Evolutionary conservation across 2,888 invertebrate species (phyloP).

Genomic region (Ephialtes manifestator): DNA sequence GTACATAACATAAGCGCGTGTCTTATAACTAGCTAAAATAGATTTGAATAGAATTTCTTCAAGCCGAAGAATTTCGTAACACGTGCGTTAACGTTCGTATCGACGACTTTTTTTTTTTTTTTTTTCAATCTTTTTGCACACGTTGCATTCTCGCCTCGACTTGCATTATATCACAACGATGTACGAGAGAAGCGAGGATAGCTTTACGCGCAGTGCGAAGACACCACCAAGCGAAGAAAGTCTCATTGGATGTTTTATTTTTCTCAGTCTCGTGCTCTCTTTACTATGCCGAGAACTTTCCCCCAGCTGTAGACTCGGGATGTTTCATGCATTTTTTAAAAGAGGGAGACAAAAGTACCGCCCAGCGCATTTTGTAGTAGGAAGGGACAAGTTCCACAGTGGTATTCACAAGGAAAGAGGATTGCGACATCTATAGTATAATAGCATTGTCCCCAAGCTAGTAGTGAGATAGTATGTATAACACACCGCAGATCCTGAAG

Average conservation of each 20-base stretch:
- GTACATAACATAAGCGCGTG: too few relatives aligned
- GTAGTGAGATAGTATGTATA: background rate
- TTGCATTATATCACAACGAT: background rate
- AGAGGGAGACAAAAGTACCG: constrained; percentile 9
- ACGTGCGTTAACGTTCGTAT: background rate
- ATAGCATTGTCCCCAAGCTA: background rate
- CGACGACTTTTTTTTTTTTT: background rate
- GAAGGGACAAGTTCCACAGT: constrained; percentile 2
- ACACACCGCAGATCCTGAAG: background rate
- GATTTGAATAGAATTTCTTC: background rate
- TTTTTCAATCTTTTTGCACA: background rate
- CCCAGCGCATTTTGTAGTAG: constrained; percentile 16
- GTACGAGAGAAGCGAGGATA: background rate
- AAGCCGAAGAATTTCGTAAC: background rate
- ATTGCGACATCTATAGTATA: background rate
- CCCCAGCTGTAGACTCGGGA: constrained; percentile 2
- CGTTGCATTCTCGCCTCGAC: background rate
- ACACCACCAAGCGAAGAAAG: background rate
- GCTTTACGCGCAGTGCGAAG: background rate
- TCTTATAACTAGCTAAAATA: background rate
- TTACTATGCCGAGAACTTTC: background rate
- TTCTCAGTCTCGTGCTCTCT: background rate
- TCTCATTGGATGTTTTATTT: background rate
- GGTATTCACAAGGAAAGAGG: constrained; percentile 11
- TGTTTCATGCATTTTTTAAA: constrained; percentile 31